phyloP scores from a whole-genome alignment of 2,888 invertebrate genomes.

The Rugalucina vietnamica region DNA sequence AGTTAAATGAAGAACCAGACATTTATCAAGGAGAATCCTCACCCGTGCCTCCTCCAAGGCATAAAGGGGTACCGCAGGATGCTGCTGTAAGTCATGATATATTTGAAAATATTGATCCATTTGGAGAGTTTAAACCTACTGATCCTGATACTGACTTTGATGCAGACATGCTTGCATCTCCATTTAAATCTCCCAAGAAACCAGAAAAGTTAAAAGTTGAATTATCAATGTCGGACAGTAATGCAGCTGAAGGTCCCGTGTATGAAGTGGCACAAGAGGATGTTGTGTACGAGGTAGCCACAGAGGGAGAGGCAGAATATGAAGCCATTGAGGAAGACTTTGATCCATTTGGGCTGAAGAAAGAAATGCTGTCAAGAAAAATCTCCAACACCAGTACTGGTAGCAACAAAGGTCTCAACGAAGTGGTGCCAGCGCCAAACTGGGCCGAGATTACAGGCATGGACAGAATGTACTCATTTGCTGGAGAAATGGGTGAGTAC shows the following conservation, averaged over 20 bases:
- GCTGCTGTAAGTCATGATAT: slow-evolving; percentile 19
- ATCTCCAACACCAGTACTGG: slow-evolving; percentile 41
- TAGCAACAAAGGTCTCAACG: slow-evolving; percentile 36
- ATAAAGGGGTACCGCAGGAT: neutral
- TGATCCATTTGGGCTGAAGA: slow-evolving; percentile 52
- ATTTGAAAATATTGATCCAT: slow-evolving; percentile 53
- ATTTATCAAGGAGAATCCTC: neutral
- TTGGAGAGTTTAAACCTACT: slow-evolving; percentile 52
- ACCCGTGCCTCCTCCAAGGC: neutral
- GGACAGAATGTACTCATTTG: slow-evolving; percentile 41
- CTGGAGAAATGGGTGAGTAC: slow-evolving; percentile 43
- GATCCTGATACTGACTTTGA: slow-evolving; percentile 27
- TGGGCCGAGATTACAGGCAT: slow-evolving; percentile 11
- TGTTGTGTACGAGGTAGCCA: slow-evolving; percentile 31
- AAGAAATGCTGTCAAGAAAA: slow-evolving; percentile 30
- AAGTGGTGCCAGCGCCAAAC: slow-evolving; percentile 49
- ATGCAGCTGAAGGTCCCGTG: neutral
- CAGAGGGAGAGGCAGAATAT: neutral
- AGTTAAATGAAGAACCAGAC: slow-evolving; percentile 51
- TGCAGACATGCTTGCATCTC: slow-evolving; percentile 18
- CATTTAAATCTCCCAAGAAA: slow-evolving; percentile 12
- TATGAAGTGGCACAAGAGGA: neutral
- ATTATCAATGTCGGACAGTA: neutral
- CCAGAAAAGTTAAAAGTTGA: neutral
- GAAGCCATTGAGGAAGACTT: slow-evolving; percentile 21